These are phyloP conservation scores for Jaculus jaculus DNA, from an alignment of 2,113 vertebrate species.

Conservation along the genomic window DNA sequence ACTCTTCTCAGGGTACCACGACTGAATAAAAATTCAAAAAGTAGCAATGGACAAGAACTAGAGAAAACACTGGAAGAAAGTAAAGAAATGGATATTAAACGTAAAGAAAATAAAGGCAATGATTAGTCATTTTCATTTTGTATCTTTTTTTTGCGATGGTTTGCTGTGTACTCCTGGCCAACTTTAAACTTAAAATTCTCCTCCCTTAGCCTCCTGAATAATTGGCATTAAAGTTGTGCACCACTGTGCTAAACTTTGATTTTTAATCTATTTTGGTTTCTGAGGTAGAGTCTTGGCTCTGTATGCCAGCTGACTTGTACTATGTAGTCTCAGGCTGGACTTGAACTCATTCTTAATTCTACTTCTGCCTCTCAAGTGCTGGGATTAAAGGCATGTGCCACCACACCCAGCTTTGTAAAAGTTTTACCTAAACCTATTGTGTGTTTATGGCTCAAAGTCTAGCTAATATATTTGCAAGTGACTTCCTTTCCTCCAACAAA, in stretches of 20 bases:
- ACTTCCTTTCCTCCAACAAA: neutral
- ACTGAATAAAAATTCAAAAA: slow-evolving; percentile 87
- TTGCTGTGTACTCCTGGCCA: neutral
- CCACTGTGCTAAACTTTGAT: neutral
- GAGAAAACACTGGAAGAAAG: slow-evolving; percentile 88
- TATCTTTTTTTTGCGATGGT: neutral
- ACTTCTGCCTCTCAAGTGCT: no score
- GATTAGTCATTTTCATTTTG: slow-evolving; percentile 70
- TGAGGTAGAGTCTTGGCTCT: no score
- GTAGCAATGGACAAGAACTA: slow-evolving; percentile 88
- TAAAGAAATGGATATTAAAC: slow-evolving; percentile 83
- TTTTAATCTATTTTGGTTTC: neutral
- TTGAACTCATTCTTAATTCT: no score
- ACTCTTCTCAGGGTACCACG: slow-evolving; percentile 92
- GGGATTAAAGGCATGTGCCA: no score
- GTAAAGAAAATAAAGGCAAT: slow-evolving; percentile 83
- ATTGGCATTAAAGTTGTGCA: neutral
- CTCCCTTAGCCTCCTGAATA: neutral
- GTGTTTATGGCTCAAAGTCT: slow-evolving; percentile 8
- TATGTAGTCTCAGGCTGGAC: no score
- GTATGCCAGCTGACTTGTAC: no score
- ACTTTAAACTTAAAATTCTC: neutral
- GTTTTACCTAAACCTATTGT: neutral
- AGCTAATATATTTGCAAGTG: neutral
- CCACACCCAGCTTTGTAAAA: neutral